phyloP scores from a whole-genome alignment of 2,797 vertebrate genomes.

The Poliocrania exsul region DNA sequence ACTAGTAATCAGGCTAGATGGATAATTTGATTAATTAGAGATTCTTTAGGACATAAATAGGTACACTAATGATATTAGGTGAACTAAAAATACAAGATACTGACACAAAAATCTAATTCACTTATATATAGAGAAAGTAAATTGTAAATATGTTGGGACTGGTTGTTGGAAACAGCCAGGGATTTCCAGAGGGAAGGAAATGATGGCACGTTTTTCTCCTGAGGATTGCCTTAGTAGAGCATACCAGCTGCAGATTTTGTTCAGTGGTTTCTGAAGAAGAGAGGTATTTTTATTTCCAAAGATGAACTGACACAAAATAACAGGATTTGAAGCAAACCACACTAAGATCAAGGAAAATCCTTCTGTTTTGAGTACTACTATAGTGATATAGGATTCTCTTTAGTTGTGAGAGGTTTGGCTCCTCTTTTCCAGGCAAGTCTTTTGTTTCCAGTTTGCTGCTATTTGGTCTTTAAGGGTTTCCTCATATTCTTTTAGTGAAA shows the following conservation, averaged over 20 bases:
- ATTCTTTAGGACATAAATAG: constrained; percentile 35
- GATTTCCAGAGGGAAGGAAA: background rate
- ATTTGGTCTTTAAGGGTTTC: background rate
- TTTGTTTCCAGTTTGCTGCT: background rate
- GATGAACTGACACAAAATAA: background rate
- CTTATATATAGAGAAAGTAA: background rate
- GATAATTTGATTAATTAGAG: constrained; percentile 59
- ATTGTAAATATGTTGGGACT: background rate
- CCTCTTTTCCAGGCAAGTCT: background rate
- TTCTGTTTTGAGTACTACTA: background rate
- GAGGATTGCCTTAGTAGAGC: background rate
- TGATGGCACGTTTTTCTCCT: background rate
- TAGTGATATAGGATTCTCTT: background rate
- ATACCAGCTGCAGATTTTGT: background rate
- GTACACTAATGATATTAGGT: constrained; percentile 1
- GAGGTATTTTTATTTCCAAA: background rate
- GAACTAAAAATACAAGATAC: background rate
- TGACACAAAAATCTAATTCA: background rate
- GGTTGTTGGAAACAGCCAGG: background rate
- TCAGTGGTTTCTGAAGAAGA: background rate
- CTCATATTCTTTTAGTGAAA: background rate
- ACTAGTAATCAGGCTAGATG: constrained; percentile 22
- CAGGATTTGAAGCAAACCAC: background rate
- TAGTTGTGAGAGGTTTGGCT: background rate
- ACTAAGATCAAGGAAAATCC: background rate